These are phyloP conservation scores for Heteractis magnifica DNA, from an alignment of 92 coral and sea anemone genomes.

Conservation along the genomic window DNA sequence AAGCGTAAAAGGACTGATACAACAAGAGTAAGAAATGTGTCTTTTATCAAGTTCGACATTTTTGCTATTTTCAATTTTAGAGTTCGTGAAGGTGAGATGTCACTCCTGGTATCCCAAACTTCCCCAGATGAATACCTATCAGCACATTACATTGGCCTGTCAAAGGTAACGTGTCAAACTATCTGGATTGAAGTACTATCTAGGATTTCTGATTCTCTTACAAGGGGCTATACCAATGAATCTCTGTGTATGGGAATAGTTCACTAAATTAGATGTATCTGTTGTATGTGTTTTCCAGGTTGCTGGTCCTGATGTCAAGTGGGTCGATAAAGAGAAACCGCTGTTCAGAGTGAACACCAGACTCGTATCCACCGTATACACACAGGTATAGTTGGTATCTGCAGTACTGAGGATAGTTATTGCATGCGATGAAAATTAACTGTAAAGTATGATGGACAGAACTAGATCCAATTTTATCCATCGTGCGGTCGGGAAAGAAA, in stretches of 20 bases:
- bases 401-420: not conserved
- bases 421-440: not conserved
- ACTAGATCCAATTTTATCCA: too few species aligned
- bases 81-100: slow-evolving; percentile 65
- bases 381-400: slow-evolving; percentile 56
- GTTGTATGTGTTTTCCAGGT: slow-evolving; percentile 36
- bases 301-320: slow-evolving; percentile 87
- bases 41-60: not conserved
- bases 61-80: slow-evolving; percentile 15
- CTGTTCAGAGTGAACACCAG: slow-evolving; percentile 71
- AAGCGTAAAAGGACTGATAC: not conserved
- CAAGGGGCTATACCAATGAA: not conserved
- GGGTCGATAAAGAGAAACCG: slow-evolving; percentile 95
- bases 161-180: slow-evolving; percentile 53
- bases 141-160: slow-evolving; percentile 70
- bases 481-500: too few species aligned
- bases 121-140: slow-evolving; percentile 89
- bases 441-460: too few species aligned
- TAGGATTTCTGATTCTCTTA: not conserved
- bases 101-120: slow-evolving; percentile 65
- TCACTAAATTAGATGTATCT: not conserved
- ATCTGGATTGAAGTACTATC: not conserved
- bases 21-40: not conserved
- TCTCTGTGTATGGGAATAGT: not conserved
- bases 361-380: slow-evolving; percentile 90